Conservation (phyloP, 2,797 vertebrate genomes). For the Melanotaenia boesemani region DNA sequence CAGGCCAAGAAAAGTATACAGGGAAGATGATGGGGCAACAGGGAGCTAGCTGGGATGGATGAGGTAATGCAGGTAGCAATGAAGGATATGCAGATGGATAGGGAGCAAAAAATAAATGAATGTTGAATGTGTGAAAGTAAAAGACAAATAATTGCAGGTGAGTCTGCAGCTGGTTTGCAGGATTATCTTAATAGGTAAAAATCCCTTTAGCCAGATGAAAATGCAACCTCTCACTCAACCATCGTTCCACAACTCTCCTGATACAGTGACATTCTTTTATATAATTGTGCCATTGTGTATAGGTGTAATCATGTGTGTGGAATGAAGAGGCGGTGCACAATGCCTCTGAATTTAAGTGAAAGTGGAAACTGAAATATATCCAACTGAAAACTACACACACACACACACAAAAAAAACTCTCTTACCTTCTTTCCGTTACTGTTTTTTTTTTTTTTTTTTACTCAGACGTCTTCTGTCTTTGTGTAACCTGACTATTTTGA, state of each 20-base stretch:
- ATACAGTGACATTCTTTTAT: conserved; percentile 25
- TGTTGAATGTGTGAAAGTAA: conserved; percentile 14
- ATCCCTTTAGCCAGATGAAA: conserved; percentile 30
- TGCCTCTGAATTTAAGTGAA: conserved; percentile 51
- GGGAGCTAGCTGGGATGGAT: conserved; percentile 18
- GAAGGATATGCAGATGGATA: not conserved
- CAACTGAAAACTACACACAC: conserved; percentile 33
- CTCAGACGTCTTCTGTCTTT: conserved; percentile 38
- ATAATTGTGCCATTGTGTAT: conserved; percentile 6
- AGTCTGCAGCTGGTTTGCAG: conserved; percentile 23
- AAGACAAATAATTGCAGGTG: conserved; percentile 20
- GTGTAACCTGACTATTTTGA: conserved; percentile 72
- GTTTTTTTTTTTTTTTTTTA: conserved; percentile 6
- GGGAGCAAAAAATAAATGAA: conserved; percentile 4
- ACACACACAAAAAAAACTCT: conserved; percentile 5
- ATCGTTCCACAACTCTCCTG: conserved; percentile 20
- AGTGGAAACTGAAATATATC: conserved; percentile 56
- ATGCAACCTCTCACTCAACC: conserved; percentile 15
- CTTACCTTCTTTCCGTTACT: conserved; percentile 10
- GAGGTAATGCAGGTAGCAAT: not conserved
- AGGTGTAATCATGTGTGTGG: conserved; percentile 15
- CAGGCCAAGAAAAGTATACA: conserved; percentile 15
- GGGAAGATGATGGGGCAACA: conserved; percentile 17
- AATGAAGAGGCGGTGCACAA: conserved; percentile 55
- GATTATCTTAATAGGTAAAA: conserved; percentile 29